Evolutionary conservation across 2,797 vertebrate species (phyloP).

Genomic region (Botia kubotai): DNA sequence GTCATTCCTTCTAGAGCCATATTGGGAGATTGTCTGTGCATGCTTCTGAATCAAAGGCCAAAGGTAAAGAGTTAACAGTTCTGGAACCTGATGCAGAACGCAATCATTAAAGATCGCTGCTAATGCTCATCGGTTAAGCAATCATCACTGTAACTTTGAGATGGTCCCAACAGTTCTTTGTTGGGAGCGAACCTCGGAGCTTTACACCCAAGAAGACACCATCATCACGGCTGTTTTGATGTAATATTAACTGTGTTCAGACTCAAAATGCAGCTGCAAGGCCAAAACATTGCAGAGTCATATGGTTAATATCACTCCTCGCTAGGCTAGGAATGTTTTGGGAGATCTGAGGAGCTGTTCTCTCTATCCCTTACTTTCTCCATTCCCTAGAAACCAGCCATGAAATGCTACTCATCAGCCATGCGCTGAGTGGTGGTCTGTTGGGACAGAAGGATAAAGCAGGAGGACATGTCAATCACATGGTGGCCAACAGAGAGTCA

Average conservation of each 20-base stretch:
- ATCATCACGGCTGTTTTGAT: conserved; percentile 5
- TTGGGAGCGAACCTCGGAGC: not conserved
- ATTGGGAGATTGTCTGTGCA: not conserved
- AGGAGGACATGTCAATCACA: conserved; percentile 41
- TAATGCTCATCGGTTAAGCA: conserved; percentile 6
- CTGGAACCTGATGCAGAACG: not conserved
- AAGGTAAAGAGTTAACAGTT: not conserved
- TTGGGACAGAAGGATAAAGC: conserved; percentile 33
- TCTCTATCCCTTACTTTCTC: conserved; percentile 17
- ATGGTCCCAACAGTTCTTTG: no score
- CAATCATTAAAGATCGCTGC: not conserved
- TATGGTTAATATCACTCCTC: conserved; percentile 26
- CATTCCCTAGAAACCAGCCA: not conserved
- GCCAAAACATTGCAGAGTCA: not conserved
- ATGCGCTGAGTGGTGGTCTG: conserved; percentile 1
- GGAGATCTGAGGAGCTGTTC: conserved; percentile 6
- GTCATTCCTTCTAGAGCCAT: not conserved
- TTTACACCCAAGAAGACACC: conserved; percentile 1
- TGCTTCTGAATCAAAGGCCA: conserved; percentile 4
- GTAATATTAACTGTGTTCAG: conserved; percentile 3
- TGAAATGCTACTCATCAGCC: conserved; percentile 21
- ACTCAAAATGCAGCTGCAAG: not conserved
- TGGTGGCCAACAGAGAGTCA: conserved; percentile 9
- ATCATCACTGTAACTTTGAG: not conserved
- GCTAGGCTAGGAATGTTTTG: conserved; percentile 1